These are phyloP conservation scores for Orchesella cincta DNA, from an alignment of 1,140 invertebrate species.

Conservation along the genomic window DNA sequence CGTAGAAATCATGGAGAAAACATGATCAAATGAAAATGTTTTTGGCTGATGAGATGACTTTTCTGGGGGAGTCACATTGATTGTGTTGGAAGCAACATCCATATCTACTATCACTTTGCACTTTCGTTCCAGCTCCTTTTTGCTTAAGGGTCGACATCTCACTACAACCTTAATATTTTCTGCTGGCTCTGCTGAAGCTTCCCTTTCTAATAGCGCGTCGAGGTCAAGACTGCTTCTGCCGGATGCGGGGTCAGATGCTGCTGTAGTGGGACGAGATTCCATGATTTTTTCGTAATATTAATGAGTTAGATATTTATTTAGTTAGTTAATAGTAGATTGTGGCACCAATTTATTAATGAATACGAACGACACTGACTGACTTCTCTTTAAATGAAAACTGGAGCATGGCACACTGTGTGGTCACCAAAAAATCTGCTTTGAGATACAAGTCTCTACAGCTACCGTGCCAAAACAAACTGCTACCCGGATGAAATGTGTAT, in stretches of 20 bases:
- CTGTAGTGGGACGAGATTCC: background rate
- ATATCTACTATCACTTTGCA: constrained; percentile 71
- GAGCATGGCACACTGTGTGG: too few species aligned
- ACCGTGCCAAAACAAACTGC: too few species aligned
- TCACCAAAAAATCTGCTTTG: too few species aligned
- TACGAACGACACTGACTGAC: too few species aligned
- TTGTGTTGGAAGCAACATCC: constrained; percentile 67
- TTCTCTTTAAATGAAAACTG: too few species aligned
- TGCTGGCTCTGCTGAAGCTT: background rate
- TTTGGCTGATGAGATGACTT: constrained; percentile 72
- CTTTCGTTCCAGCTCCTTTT: constrained; percentile 71
- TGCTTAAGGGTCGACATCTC: constrained; percentile 80
- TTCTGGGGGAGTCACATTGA: constrained; percentile 75
- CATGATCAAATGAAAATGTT: constrained; percentile 69
- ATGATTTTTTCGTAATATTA: too few species aligned
- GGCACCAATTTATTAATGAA: too few species aligned
- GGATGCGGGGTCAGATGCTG: background rate
- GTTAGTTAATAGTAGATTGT: too few species aligned
- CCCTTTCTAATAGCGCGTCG: background rate
- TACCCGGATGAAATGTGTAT: too few species aligned
- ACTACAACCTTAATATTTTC: constrained; percentile 78
- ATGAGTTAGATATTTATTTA: too few species aligned
- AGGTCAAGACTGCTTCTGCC: background rate
- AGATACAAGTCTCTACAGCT: too few species aligned
- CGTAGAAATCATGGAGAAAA: constrained; percentile 59